These are phyloP conservation scores for Drosophila equinoxialis DNA, from an alignment of 1,140 invertebrate genomes.

Conservation along the genomic window DNA sequence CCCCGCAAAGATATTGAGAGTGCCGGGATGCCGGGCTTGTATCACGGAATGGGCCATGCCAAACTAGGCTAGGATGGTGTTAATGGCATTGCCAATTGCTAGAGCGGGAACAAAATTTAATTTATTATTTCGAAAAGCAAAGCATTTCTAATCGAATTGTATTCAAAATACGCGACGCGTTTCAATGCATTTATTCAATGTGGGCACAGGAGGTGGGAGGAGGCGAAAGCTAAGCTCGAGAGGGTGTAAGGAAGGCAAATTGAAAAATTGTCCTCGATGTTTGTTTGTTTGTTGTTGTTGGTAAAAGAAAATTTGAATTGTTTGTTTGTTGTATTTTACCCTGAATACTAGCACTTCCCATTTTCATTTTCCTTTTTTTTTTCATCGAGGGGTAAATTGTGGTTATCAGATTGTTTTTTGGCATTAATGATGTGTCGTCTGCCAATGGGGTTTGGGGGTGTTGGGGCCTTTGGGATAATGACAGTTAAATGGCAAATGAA, in stretches of 20 bases:
- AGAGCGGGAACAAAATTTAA: constrained; percentile 65
- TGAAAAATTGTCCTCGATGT: constrained; percentile 73
- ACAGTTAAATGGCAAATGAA: constrained; percentile 38
- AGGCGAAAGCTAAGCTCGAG: not conserved
- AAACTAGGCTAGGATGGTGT: constrained; percentile 51
- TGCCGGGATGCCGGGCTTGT: not conserved
- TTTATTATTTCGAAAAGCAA: constrained; percentile 80
- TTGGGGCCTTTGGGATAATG: constrained; percentile 21
- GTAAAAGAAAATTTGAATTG: constrained; percentile 58
- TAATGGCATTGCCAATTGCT: constrained; percentile 71
- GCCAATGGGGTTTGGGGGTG: not conserved
- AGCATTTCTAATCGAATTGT: constrained; percentile 82
- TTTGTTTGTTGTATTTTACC: constrained; percentile 33
- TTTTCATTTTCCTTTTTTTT: not conserved
- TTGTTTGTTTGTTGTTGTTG: constrained; percentile 30
- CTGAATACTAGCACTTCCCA: not conserved
- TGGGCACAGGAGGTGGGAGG: not conserved
- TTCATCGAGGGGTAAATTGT: constrained; percentile 40
- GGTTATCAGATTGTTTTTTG: constrained; percentile 68
- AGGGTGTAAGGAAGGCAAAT: constrained; percentile 32
- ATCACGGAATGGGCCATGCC: constrained; percentile 7
- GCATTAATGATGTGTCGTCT: constrained; percentile 67
- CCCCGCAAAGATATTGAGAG: constrained; percentile 46
- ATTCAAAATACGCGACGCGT: constrained; percentile 69
- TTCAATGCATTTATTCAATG: constrained; percentile 19